Evolutionary conservation across 1,140 invertebrate genomes (phyloP).

Genomic region (Oreohelix idahoensis): DNA sequence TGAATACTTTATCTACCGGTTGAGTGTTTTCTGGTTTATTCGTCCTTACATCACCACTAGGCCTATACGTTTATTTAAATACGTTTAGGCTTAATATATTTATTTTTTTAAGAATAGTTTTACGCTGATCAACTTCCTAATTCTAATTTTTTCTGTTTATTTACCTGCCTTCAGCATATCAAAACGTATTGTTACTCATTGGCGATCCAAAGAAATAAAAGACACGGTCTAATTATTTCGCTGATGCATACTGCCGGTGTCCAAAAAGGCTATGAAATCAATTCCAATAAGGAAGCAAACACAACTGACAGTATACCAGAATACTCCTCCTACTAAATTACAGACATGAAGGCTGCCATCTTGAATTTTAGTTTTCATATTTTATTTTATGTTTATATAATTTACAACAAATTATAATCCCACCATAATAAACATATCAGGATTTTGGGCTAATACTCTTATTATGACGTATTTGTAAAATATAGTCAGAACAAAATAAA

Average conservation of each 20-base stretch:
- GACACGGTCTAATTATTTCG: neutral
- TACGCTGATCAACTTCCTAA: too few species aligned
- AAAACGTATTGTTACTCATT: too few species aligned
- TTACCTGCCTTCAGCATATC: too few species aligned
- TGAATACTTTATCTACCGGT: too few species aligned
- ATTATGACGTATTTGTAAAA: neutral
- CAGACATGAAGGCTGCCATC: constrained; percentile 43
- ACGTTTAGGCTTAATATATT: too few species aligned
- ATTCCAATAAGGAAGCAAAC: neutral
- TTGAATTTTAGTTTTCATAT: constrained; percentile 33
- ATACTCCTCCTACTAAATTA: neutral
- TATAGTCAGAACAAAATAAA: neutral
- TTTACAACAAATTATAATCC: neutral
- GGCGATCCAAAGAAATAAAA: neutral
- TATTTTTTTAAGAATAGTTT: too few species aligned
- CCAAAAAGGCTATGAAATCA: neutral
- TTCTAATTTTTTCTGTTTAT: too few species aligned
- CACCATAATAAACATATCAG: neutral
- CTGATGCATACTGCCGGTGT: neutral
- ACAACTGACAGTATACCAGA: neutral
- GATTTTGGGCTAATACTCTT: neutral
- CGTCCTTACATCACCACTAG: too few species aligned
- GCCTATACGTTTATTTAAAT: too few species aligned
- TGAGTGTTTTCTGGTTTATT: too few species aligned
- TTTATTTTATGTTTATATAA: constrained; percentile 18